Evolutionary conservation across 2,797 vertebrate species (phyloP), one percentile per base, ranked within the genome.

Genomic region (Lutra lutra): DNA sequence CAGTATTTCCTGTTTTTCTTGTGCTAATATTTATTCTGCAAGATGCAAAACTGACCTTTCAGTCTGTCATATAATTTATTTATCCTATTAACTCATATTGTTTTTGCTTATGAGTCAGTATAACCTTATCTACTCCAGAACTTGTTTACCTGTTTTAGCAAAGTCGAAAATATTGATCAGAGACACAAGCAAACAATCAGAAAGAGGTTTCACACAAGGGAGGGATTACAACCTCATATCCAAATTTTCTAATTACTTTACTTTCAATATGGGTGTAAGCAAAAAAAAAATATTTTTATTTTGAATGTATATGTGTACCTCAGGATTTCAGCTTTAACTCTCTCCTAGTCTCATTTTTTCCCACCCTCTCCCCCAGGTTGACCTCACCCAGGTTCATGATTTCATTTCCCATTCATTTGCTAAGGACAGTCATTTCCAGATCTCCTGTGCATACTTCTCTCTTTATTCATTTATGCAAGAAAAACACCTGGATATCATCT

Each of bases 11-110:
- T 83, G 35, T 32, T 80, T 92, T 73, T 58, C 51, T 54, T 95
- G 25, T 73, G 32, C 73, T 91, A 93, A 93, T 70, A 86, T 87
- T 97, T 95, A 93, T 84, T 96, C 94, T 96, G 8, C 25, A 86
- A 84, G 72, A 92, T 27, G 79, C 91, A 97, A 94, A 89, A 80
- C 66, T 80, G 70, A 95, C 40, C 60, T 92, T 90, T 94, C 15
- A 60, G 1, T 73, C 54, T 90, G 56, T 40, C 72, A 60, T 25
- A 27, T 40, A 86, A 92, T 35, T 64, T 86, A 86, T 94, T 95
- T 96, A 79, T 75, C 86, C 38, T 38, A 70, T 68, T 91, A 93
- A 91, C 27, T 21, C 46, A 91, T 64, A 66, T 35, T 94, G 51
- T 11, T 86, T 6, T 70, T 92, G 51, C 32, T 91, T 60, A 15